Evolutionary conservation across 2,888 invertebrate genomes (phyloP).

Genomic region (Adelognathus sp.): DNA sequence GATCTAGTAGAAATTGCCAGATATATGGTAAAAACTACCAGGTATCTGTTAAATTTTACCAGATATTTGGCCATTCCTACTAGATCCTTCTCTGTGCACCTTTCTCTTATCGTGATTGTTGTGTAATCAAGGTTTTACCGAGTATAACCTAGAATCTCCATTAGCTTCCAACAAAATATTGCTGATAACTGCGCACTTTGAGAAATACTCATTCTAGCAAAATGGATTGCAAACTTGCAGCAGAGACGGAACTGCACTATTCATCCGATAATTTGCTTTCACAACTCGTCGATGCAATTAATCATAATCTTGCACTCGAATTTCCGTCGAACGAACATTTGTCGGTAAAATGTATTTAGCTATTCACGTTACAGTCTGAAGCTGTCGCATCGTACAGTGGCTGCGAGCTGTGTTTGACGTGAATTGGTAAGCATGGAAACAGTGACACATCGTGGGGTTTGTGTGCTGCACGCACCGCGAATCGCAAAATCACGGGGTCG

Average conservation of each 20-base stretch:
- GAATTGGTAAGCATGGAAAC: conserved; percentile 22
- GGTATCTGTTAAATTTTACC: too few species aligned
- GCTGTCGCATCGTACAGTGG: neutral
- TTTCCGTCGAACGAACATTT: conserved; percentile 27
- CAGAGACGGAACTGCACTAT: neutral
- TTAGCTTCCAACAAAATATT: neutral
- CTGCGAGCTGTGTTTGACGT: neutral
- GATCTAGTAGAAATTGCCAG: too few species aligned
- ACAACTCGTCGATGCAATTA: conserved; percentile 10
- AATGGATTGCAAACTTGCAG: neutral
- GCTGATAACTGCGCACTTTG: neutral
- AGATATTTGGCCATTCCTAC: too few species aligned
- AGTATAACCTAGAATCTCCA: too few species aligned
- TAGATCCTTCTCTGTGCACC: too few species aligned
- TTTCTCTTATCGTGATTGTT: too few species aligned
- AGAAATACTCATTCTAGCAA: neutral
- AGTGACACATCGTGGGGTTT: neutral
- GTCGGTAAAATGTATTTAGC: conserved; percentile 10
- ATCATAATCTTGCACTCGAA: neutral
- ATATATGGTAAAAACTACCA: too few species aligned
- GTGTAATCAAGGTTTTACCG: too few species aligned
- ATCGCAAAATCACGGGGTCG: conserved; percentile 40
- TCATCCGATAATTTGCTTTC: neutral
- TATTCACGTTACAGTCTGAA: neutral
- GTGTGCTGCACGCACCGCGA: conserved; percentile 32